These are phyloP conservation scores for Calliphora vicina DNA, from an alignment of 1,140 invertebrate species.

Conservation along the genomic window DNA sequence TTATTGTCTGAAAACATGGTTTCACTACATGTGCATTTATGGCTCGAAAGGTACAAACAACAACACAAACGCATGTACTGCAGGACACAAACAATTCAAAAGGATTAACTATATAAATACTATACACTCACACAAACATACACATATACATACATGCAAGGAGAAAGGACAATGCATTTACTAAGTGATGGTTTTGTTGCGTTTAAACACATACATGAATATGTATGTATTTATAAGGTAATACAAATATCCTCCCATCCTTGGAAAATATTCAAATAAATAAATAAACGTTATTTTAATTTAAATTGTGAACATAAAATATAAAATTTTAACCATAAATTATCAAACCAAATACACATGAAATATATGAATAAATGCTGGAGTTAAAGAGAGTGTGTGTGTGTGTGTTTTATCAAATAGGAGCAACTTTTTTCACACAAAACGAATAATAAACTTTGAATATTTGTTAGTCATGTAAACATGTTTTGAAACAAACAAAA, in stretches of 20 bases:
- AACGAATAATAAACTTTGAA: not conserved
- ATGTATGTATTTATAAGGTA: not conserved
- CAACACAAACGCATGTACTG: constrained; percentile 6
- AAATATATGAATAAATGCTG: not conserved
- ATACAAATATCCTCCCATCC: not conserved
- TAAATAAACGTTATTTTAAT: not conserved
- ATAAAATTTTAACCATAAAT: constrained; percentile 17
- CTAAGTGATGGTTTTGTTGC: not conserved
- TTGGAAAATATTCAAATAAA: not conserved
- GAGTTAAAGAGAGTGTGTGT: too few species aligned
- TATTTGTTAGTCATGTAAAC: constrained; percentile 15
- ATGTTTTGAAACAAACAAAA: not conserved
- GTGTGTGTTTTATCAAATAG: too few species aligned
- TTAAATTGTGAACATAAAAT: constrained; percentile 14
- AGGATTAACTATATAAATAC: not conserved
- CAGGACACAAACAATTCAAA: constrained; percentile 1
- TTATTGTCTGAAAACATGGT: constrained; percentile 35
- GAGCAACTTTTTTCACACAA: constrained; percentile 1
- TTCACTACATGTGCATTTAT: constrained; percentile 21
- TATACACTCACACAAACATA: not conserved
- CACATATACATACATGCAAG: not conserved
- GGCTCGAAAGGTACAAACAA: not conserved
- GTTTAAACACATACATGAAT: not conserved
- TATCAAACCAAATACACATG: not conserved
- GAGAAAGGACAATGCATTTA: not conserved